Conservation (phyloP, 2,113 vertebrate genomes). For the Petromus typicus region DNA sequence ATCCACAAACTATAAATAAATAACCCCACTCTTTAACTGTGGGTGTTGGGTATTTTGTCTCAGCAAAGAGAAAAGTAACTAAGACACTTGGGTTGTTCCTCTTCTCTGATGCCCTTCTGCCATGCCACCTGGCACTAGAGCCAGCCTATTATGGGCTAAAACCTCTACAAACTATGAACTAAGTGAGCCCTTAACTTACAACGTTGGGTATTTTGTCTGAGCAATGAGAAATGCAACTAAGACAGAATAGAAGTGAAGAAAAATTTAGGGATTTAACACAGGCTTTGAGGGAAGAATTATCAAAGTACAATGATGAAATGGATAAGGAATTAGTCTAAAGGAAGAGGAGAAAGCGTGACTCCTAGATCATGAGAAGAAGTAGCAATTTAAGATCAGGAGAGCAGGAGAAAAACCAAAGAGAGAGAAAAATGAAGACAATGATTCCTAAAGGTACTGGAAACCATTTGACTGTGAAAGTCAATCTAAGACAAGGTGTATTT, state of each 20-base stretch:
- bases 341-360: no score
- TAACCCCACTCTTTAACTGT: no score
- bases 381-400: neutral
- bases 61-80: no score
- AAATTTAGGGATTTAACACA: neutral
- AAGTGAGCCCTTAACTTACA: neutral
- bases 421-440: neutral
- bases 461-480: neutral
- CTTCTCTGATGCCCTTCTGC: neutral
- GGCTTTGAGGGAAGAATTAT: neutral
- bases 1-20: no score
- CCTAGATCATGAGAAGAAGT: neutral
- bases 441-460: slow-evolving; percentile 11
- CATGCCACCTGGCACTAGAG: no score
- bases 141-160: neutral
- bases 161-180: neutral
- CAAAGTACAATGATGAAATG: neutral
- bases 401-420: neutral
- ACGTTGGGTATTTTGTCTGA: neutral
- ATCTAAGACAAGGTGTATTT: neutral
- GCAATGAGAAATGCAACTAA: neutral
- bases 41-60: no score
- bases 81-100: neutral
- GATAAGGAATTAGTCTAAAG: neutral
- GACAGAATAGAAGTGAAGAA: neutral